Evolutionary conservation across 2,797 vertebrate species (phyloP), one percentile per base, ranked within the genome.

Genomic region (Heteromormyrus szaboi): DNA sequence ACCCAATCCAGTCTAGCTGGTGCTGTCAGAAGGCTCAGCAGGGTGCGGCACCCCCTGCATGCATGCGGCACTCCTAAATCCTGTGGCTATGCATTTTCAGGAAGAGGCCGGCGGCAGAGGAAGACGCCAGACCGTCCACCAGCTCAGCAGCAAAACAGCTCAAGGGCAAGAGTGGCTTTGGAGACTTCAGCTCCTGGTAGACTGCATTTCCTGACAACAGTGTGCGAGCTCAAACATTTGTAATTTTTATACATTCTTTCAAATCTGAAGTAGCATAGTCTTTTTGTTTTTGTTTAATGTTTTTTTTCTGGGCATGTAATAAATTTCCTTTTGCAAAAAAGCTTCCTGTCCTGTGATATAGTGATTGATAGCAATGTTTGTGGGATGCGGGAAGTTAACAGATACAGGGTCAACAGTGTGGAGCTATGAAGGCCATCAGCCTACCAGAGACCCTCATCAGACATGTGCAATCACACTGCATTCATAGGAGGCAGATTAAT

Each of bases 111-210:
- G 90, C 91, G 0, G 94, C 95, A 14, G 91, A 90, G 4, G 94
- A 93, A 7, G 96, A 97, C 1, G 94, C 95, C 0, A 96, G 94
- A 1, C 96, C 97, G 0, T 98, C 97, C 19, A 98, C 97, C 92
- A 98, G 97, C 25, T 92, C 94, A 25, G 88, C 88, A 0, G 72
- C 87, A 48, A 95, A 90, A 5, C 97, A 97, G 93, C 89, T 93
- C 90, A 98, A 96, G 92, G 96, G 96, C 72, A 97, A 95, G 89
- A 91, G 91, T 0, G 94, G 95, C 87, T 98, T 99, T 0, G 96
- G 97, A 89, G 97, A 99, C 93, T 99, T 99, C 94, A 99, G 98
- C 93, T 97, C 97, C 85, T 99, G 98, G 98, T 99, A 97, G 14
- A 41, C 72, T 76, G 4, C 46, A 14, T 50, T n/a, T 79, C 72